phyloP scores from a whole-genome alignment of 1,140 invertebrate genomes.

The Anastrepha obliqua region DNA sequence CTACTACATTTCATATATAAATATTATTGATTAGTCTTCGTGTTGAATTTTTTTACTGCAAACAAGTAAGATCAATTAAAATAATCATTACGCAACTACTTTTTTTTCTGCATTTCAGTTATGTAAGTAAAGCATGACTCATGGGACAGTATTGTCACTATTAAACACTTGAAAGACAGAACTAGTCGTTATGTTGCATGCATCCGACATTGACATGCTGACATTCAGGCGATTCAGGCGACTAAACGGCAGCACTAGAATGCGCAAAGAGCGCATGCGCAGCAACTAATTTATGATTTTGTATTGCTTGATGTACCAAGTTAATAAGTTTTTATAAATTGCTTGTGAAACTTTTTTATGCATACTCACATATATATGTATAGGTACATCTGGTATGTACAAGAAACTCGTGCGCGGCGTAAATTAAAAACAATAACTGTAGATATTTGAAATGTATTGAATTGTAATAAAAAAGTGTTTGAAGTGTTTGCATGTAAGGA shows the following conservation, averaged over 20 bases:
- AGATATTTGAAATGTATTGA: too few species aligned
- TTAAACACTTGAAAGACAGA: background rate
- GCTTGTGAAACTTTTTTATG: background rate
- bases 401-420: conserved; percentile 23
- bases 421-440: conserved; percentile 26
- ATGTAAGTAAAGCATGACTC: background rate
- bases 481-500: background rate
- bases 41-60: too few species aligned
- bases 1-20: too few species aligned
- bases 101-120: background rate
- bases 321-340: too few species aligned
- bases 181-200: background rate
- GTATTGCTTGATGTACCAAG: background rate
- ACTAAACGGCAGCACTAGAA: background rate
- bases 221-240: background rate
- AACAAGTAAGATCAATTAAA: too few species aligned
- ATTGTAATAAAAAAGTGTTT: too few species aligned
- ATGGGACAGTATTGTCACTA: background rate
- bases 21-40: too few species aligned
- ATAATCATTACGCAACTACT: background rate
- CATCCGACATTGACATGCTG: background rate
- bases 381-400: background rate
- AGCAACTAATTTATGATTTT: background rate
- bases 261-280: background rate
- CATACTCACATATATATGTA: background rate